Evolutionary conservation across 2,888 invertebrate genomes (phyloP), one percentile per base, ranked within the genome.

Genomic region (Xanthia icteritia): DNA sequence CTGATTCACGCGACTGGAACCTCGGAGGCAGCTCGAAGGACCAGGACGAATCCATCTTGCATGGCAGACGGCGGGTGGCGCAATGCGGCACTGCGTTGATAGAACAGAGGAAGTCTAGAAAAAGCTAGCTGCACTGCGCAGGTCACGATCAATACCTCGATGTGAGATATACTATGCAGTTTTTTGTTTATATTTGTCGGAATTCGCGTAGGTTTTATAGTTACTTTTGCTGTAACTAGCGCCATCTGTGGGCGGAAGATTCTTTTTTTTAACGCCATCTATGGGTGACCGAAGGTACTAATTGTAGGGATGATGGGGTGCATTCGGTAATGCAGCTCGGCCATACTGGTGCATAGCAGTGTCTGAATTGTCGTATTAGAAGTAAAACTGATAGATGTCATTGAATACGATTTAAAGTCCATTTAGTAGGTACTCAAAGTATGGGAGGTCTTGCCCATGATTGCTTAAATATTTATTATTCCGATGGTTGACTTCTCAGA

Each of bases 11-110:
- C 3, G n/a, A 9, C 64, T 11, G 58, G 27, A 13, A 31, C 39
- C 45, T 36, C 17, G 13, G 9, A 5, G 1, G n/a, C n/a, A n/a
- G 20, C 17, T 36, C 15, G n/a, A n/a, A 54, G n/a, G 5, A 54
- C 54, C 54, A n/a, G 11, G 54, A 54, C n/a, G 48, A 36, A 31
- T 45, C 11, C 61, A 54, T 45, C 31, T 27, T 17, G 17, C 51
- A 27, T 36, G 54, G 31, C 27, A 27, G 61, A 31, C n/a, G 17
- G 61, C 39, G 48, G 13, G 1, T n/a, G n/a, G 20, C 56, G 63
- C 63, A 77, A 63, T 77, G 77, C 73, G 72, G 6, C 72, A 63
- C 4, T 60, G 48, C 48, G 13, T 13, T n/a, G 11, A n/a, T n/a
- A 54, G 54, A n/a, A 58, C 17, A 65, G 23, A 48, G 17, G 13